phyloP scores from a whole-genome alignment of 1,140 invertebrate genomes.

The Zaprionus ornatus region DNA sequence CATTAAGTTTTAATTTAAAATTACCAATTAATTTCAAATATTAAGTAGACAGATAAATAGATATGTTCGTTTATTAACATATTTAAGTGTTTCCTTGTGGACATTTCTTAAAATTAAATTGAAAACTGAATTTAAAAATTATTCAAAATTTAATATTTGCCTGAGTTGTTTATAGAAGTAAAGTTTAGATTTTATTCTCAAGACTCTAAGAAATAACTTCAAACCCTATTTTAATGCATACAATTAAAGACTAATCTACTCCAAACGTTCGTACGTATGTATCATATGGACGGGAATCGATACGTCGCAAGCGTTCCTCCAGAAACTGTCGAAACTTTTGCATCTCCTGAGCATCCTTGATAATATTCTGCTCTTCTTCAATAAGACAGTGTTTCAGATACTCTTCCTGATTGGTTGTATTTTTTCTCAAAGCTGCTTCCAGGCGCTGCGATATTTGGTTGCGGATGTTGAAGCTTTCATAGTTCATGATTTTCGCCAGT shows the following conservation, averaged over 20 bases:
- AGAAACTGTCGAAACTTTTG: slow-evolving; percentile 58
- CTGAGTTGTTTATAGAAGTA: background rate
- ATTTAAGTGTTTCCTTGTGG: background rate
- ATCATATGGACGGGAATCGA: slow-evolving; percentile 52
- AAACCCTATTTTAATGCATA: background rate
- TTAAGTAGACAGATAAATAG: background rate
- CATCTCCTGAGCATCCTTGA: slow-evolving; percentile 40
- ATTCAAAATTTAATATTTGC: background rate
- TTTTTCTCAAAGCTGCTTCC: slow-evolving; percentile 25
- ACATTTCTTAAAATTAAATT: background rate
- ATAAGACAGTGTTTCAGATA: slow-evolving; percentile 9
- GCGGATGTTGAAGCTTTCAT: slow-evolving; percentile 57
- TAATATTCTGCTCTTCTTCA: slow-evolving; percentile 41
- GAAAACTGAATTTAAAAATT: background rate
- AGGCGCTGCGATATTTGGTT: slow-evolving; percentile 45
- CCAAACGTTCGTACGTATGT: slow-evolving; percentile 58
- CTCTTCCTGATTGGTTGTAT: background rate
- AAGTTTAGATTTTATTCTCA: background rate
- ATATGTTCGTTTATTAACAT: background rate
- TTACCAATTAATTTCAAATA: background rate
- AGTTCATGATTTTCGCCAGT: slow-evolving; percentile 55
- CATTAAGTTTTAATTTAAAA: background rate
- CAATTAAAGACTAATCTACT: slow-evolving; percentile 19
- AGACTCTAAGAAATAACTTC: background rate
- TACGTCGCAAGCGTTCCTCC: slow-evolving; percentile 41